Conservation (phyloP, 2,113 vertebrate species). For the Tympanuchus pallidicinctus region DNA sequence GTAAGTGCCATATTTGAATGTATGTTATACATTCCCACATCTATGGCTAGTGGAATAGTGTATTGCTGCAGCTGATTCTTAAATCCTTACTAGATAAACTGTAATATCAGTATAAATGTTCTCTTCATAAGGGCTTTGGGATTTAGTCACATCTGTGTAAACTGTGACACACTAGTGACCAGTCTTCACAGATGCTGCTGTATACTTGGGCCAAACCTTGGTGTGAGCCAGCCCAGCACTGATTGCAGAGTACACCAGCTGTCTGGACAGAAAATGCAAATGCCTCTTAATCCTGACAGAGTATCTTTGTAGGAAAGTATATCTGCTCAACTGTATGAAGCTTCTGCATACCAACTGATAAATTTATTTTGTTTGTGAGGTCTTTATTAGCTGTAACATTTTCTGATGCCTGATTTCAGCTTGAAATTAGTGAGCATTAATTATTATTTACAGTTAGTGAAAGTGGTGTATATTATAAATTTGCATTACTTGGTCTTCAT, state of each 20-base stretch:
- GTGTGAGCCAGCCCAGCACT: neutral
- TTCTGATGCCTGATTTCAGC: slow-evolving; percentile 12
- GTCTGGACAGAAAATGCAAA: slow-evolving; percentile 27
- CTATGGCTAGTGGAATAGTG: neutral
- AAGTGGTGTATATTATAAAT: neutral
- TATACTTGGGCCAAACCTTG: neutral
- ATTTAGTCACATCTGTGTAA: slow-evolving; percentile 3
- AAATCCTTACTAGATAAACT: neutral
- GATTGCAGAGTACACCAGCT: neutral
- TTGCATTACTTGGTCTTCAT: slow-evolving; percentile 3
- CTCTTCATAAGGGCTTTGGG: slow-evolving; percentile 14
- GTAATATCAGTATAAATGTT: neutral
- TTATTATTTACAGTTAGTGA: slow-evolving; percentile 12
- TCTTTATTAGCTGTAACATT: neutral
- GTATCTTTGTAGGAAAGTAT: neutral
- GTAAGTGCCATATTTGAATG: slow-evolving; percentile 35
- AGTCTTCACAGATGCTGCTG: slow-evolving; percentile 1
- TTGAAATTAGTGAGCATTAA: slow-evolving; percentile 24
- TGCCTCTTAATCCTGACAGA: slow-evolving; percentile 5
- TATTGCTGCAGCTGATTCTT: neutral
- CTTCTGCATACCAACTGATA: neutral
- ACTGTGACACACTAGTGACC: neutral
- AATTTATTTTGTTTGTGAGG: slow-evolving; percentile 4
- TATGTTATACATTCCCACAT: neutral
- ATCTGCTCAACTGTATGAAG: slow-evolving; percentile 11